Evolutionary conservation across 2,797 vertebrate genomes (phyloP), one percentile per base, ranked within the genome.

Genomic region (Spea hammondii): DNA sequence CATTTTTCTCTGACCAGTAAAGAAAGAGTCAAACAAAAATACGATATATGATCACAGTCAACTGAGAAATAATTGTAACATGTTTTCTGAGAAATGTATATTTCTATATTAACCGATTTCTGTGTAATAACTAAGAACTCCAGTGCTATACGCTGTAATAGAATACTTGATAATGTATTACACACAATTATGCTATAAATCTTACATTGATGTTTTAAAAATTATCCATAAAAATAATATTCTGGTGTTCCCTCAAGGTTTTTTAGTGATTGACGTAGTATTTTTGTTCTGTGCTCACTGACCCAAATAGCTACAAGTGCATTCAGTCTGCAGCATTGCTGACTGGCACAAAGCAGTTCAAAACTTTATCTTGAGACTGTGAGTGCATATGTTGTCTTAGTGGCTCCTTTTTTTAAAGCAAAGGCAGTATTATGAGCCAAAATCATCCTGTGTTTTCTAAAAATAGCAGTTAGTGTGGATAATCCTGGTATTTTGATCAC

Each of bases 281-380:
- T 6, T 62, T 17, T 62, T 11, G 12, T 9, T 62, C 59, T 14
- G 59, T 62, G 59, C 14, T 73, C 55, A 62, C 11, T 81, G 79
- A 77, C 74, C 79, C 70, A 73, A 62, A 81, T 69, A 48, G 55
- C 69, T 65, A 66, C 10, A 54, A 53, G 62, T 45, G 65, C 74
- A 66, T 49, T 59, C 59, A 76, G 47, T 46, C 54, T 49, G 65
- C 59, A 77, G 69, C 60, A 50, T 10, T 49, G n/a, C 4, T 46
- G 64, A 66, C 5, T 4, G 60, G 51, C 67, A 70, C 10, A 8
- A 17, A 48, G 12, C 45, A 32, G 6, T 9, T 66, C 8, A 45
- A 60, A 53, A 76, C 72, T 67, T 59, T 9, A 62, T 60, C 68
- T 67, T 17, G 9, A 70, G 59, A 57, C 72, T n/a, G 51, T 4